Evolutionary conservation across 2,797 vertebrate genomes (phyloP), one percentile per base, ranked within the genome.

Genomic region (Enteromius argenteus): DNA sequence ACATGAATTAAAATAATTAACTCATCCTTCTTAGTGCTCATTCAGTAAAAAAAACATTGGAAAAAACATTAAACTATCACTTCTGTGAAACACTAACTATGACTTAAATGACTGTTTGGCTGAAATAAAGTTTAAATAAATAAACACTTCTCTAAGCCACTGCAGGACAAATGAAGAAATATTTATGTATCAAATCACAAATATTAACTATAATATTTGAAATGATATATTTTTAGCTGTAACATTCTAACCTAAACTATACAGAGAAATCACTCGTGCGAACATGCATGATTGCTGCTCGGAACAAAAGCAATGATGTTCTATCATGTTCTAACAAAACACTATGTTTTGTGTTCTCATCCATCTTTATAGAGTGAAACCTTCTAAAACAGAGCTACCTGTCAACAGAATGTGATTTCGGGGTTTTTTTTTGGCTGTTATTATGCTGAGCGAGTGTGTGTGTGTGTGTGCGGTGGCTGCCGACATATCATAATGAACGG

Each of bases 401-500:
- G 66, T 69, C 66, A 69, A 39, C 49, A 5, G 37, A 58, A 30
- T 14, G 35, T 32, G 67, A 80, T 17, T 60, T 77, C 1, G 37
- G 56, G 1, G n/a, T 42, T 60, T 80, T 80, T 80, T 58, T 71
- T 80, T 56, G 67, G 39, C 11, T 32, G 67, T 32, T 27, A 21
- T 71, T 42, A 42, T n/a, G 68, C 53, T 30, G 27, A 44, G 66
- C 5, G 1, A 17, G 46, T 56, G 69, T 17, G 69, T 32, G 3
- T 32, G 46, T 32, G n/a, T 15, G n/a, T 17, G n/a, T 72, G n/a
- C 15, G n/a, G 1, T n/a, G 60, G 6, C 27, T 51, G 27, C 17
- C 1, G n/a, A 19, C 14, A n/a, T 76, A 67, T 67, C 46, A n/a
- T 56, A 83, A 83, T 23, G 62, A 76, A 83, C 56, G 56, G 39